These are phyloP conservation scores for Cossypha niveicapilla DNA, from an alignment of 2,797 vertebrate species.

Conservation along the genomic window DNA sequence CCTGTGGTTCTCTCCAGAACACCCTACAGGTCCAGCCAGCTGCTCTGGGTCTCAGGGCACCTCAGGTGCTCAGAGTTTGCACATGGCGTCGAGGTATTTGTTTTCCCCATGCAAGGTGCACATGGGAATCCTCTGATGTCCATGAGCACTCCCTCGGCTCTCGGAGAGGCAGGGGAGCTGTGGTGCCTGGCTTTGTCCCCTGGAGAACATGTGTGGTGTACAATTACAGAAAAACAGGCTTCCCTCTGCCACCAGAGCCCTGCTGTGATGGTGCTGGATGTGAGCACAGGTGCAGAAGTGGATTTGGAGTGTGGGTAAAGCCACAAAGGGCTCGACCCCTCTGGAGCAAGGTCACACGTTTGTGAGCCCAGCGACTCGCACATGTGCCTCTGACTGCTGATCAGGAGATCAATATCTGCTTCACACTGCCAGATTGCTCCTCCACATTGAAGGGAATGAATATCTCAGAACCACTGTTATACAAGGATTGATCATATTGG, in stretches of 20 bases:
- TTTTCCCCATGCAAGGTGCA: background rate
- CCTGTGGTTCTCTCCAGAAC: rapidly evolving
- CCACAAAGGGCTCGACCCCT: background rate
- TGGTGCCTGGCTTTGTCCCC: background rate
- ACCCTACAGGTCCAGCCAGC: background rate
- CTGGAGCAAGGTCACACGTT: background rate
- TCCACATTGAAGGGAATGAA: background rate
- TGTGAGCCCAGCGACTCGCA: background rate
- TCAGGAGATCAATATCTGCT: background rate
- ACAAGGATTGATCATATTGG: background rate
- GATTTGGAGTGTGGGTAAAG: background rate
- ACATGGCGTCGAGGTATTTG: background rate
- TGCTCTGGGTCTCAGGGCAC: background rate
- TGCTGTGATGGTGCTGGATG: rapidly evolving
- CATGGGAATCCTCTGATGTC: background rate
- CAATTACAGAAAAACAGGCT: background rate
- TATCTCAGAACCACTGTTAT: background rate
- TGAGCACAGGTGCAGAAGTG: rapidly evolving
- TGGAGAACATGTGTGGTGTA: rapidly evolving
- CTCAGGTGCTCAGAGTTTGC: background rate
- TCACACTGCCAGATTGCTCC: background rate
- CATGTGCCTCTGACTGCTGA: background rate
- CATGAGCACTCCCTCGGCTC: rapidly evolving
- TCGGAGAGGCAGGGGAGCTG: background rate
- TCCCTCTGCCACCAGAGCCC: background rate